Conservation (phyloP, 2,797 vertebrate species). For the Dallia pectoralis region DNA sequence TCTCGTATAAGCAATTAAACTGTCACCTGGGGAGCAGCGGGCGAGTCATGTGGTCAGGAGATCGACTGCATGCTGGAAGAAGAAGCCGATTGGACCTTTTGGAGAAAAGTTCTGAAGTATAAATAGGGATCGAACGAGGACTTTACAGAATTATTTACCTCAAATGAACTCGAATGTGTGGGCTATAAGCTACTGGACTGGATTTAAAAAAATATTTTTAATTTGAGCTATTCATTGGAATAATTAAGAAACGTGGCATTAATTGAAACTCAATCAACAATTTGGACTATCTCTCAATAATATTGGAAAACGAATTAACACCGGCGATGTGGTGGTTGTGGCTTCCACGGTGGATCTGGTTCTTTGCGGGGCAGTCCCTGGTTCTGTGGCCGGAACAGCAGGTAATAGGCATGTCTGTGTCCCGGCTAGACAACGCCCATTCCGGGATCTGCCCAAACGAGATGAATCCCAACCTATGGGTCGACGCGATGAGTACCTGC, state of each 20-base stretch:
- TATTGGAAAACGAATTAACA: constrained; percentile 29
- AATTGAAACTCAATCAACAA: no score
- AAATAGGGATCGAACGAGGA: constrained; percentile 68
- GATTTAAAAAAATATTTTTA: not conserved
- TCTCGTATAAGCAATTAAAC: constrained; percentile 81
- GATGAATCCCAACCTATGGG: constrained; percentile 99
- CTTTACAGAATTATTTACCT: constrained; percentile 24
- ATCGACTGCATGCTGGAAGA: constrained; percentile 37
- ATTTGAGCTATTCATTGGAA: not conserved
- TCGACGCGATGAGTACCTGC: constrained; percentile 98
- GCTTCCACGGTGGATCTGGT: constrained; percentile 80
- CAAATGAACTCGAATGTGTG: constrained; percentile 7
- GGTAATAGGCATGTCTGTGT: constrained; percentile 68
- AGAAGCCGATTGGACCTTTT: constrained; percentile 31
- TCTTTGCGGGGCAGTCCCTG: constrained; percentile 71
- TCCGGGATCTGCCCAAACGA: constrained; percentile 97
- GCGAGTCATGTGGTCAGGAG: constrained; percentile 78
- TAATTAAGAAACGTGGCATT: not conserved
- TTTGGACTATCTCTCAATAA: no score
- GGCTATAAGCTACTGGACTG: not conserved
- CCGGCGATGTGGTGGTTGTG: constrained; percentile 80
- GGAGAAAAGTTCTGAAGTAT: constrained; percentile 60
- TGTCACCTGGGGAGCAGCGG: constrained; percentile 80
- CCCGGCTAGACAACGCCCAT: constrained; percentile 82
- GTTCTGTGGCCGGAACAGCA: constrained; percentile 73